Conservation (phyloP, 2,113 vertebrate species). For the Oenanthe melanoleuca region DNA sequence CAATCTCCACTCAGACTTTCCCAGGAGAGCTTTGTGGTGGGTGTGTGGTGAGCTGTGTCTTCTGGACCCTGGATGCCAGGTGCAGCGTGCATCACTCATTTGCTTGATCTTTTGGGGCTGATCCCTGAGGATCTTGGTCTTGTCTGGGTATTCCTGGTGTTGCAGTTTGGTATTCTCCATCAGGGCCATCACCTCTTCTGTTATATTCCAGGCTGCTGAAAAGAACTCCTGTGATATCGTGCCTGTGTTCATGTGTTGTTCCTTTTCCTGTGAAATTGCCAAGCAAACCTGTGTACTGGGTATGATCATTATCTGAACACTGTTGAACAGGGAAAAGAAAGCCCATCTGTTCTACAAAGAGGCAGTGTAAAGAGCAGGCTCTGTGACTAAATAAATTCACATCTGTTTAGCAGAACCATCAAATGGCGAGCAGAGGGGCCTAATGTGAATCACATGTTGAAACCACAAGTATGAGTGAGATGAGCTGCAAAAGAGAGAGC, state of each 20-base stretch:
- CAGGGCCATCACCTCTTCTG: fast-evolving
- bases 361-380: conserved; percentile 55
- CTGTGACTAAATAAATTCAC: conserved; percentile 66
- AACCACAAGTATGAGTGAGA: conserved; percentile 66
- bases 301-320: background rate
- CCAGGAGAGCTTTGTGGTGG: background rate
- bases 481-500: conserved; percentile 52
- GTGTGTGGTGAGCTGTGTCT: background rate
- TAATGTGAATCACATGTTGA: conserved; percentile 68
- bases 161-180: background rate
- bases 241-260: background rate
- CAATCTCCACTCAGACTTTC: background rate
- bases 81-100: fast-evolving
- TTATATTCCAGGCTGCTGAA: background rate
- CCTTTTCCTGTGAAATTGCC: background rate
- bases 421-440: conserved; percentile 53
- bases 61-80: background rate
- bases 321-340: background rate
- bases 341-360: conserved; percentile 57
- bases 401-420: conserved; percentile 67
- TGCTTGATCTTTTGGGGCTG: background rate
- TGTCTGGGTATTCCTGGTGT: background rate
- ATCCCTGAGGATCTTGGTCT: background rate
- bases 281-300: background rate
- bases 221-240: background rate